Base-by-base conservation (phyloP, 2,888 invertebrate species). In the Mycalesis mineus region DNA sequence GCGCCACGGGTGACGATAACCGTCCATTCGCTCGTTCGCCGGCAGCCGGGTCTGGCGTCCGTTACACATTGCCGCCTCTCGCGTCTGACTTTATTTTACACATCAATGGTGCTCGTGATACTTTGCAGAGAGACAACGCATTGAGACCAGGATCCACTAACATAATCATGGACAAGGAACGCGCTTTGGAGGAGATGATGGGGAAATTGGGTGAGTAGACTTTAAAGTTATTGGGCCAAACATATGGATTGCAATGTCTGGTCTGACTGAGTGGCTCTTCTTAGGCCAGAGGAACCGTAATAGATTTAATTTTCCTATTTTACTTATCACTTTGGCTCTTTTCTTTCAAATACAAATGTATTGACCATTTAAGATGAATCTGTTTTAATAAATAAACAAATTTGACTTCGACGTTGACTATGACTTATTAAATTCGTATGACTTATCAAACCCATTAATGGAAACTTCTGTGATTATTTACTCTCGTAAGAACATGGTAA, bases 131-230 rank as follows among this genome's bases (percentile, higher is more conserved):
- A 60, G 66, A 65, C 11, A 8, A 36, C 53, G 22, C 22, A 8
- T 33, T 55, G 41, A 53, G 63, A 61, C 63, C 62, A 61, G 57
- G 66, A 58, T 65, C 61, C 57, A 58, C 58, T 56, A 42, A 52
- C 58, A 4, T 45, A 66, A 80, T 51, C 74, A 92, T 92, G 92
- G 92, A 92, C 72, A 91, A 92, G 75, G 92, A 92, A 82, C 90
- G 87, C 71, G 92, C 92, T 29, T 74, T 93, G 55, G 93, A 93
- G 73, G 92, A 92, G 68, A 90, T 93, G 76, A 93, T 93, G 93
- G 92, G 91, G 69, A 92, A 92, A 76, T 81, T 93, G 70, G 93
- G 93, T 93, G 70, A 91, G 89, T 82, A 57, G 49, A 52, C 45
- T 45, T 7, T 31, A 44, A 11, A 11, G 11, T 4, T 29, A 17